These are phyloP conservation scores for Poecile montanus DNA, from an alignment of 2,797 vertebrate species.

Conservation along the genomic window DNA sequence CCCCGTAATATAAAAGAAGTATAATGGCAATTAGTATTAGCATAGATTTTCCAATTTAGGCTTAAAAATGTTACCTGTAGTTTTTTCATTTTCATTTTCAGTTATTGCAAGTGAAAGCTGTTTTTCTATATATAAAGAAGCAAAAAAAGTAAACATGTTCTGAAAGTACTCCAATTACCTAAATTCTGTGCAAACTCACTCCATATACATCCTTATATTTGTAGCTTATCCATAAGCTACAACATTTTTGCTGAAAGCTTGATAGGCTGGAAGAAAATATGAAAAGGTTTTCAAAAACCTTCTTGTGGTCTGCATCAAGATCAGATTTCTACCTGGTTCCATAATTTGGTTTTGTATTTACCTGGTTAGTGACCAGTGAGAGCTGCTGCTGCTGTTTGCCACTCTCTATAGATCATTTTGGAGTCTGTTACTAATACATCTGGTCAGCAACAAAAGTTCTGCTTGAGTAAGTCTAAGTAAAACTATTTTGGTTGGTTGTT, in stretches of 20 bases:
- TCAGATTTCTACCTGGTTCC: neutral
- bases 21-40: neutral
- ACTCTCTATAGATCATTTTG: neutral
- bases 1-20: conserved; percentile 29
- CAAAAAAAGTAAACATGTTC: neutral
- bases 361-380: neutral
- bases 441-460: neutral
- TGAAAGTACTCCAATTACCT: neutral
- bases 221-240: neutral
- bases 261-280: neutral
- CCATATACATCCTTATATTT: neutral
- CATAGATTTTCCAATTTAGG: neutral
- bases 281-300: neutral
- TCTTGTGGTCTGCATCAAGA: neutral
- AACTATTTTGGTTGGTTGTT: neutral
- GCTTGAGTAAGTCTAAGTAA: neutral
- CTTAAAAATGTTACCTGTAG: neutral
- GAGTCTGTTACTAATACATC: neutral
- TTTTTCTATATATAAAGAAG: neutral
- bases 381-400: neutral
- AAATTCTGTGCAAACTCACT: neutral
- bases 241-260: neutral
- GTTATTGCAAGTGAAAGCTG: neutral
- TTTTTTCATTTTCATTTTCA: neutral
- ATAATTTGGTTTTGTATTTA: neutral